Evolutionary conservation across 2,888 invertebrate genomes (phyloP).

Genomic region (Glyphotaelius pellucidus): DNA sequence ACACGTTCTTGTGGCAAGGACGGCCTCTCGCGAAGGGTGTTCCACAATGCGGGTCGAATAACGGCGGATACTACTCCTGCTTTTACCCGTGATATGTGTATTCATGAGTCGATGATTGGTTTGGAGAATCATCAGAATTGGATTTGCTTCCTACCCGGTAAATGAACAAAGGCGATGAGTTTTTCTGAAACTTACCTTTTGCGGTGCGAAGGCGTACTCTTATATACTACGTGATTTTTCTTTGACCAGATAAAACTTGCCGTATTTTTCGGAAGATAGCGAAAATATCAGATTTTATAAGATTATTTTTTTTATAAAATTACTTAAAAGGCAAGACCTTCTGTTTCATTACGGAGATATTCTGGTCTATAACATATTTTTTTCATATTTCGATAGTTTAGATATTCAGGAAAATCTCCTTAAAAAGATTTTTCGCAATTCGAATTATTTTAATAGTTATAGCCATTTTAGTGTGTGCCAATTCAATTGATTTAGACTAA

Average conservation of each 20-base stretch:
- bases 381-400: no score
- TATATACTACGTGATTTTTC: not conserved
- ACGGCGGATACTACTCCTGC: not conserved
- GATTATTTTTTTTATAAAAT: no score
- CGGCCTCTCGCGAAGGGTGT: slow-evolving; percentile 26
- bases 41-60: slow-evolving; percentile 25
- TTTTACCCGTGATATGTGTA: slow-evolving; percentile 29
- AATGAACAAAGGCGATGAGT: not conserved
- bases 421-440: no score
- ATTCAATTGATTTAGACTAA: no score
- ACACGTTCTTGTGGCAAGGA: slow-evolving; percentile 29
- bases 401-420: no score
- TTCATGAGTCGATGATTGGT: slow-evolving; percentile 39
- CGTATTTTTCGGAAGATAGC: not conserved
- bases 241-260: not conserved
- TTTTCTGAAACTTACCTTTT: not conserved
- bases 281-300: not conserved
- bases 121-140: not conserved
- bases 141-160: not conserved
- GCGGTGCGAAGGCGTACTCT: not conserved
- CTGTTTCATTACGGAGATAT: no score
- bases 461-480: no score
- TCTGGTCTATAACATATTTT: no score
- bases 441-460: no score
- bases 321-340: no score